Evolutionary conservation across 2,797 vertebrate genomes (phyloP).

Genomic region (Taeniopygia guttata): DNA sequence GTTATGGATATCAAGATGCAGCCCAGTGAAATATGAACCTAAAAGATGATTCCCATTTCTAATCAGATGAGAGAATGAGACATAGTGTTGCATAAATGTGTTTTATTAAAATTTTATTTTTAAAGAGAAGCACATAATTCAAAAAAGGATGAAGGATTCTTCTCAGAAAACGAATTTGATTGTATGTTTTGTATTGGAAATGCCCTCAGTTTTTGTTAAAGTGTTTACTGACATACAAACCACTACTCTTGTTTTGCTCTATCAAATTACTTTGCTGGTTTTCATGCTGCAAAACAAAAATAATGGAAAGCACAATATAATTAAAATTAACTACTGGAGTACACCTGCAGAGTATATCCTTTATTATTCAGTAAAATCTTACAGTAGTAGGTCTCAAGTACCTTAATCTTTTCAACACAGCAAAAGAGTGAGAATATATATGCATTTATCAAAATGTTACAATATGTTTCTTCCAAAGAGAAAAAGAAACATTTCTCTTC

Average conservation of each 20-base stretch:
- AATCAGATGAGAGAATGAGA: not conserved
- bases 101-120: conserved; percentile 5
- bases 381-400: not conserved
- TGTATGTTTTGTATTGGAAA: not conserved
- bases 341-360: not conserved
- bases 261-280: not conserved
- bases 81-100: not conserved
- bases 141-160: not conserved
- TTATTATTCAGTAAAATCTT: not conserved
- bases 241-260: not conserved
- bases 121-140: not conserved
- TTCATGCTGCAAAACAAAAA: not conserved
- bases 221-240: not conserved
- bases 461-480: not conserved
- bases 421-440: not conserved
- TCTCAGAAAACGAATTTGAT: not conserved
- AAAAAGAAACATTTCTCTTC: not conserved
- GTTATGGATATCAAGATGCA: not conserved
- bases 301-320: not conserved
- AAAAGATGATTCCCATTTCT: not conserved
- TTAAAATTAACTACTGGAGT: not conserved
- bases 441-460: not conserved
- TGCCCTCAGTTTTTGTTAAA: not conserved
- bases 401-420: not conserved
- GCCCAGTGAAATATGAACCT: not conserved